phyloP scores from a whole-genome alignment of 2,888 invertebrate genomes.

The Noctua fimbriata region DNA sequence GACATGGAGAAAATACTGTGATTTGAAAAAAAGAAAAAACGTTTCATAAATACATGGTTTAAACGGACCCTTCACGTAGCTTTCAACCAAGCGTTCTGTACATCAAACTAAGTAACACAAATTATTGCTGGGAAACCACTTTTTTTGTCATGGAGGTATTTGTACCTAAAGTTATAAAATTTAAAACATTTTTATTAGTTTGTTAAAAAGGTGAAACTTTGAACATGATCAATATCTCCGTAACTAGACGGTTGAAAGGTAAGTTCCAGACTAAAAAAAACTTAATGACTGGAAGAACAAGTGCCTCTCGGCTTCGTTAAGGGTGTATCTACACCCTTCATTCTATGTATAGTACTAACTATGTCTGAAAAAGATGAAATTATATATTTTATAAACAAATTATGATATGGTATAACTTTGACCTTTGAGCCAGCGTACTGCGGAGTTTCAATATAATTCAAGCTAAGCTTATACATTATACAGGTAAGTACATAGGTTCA shows the following conservation, averaged over 20 bases:
- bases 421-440: neutral
- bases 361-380: neutral
- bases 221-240: neutral
- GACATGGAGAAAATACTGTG: conserved; percentile 1
- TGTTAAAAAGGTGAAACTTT: neutral
- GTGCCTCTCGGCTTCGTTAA: neutral
- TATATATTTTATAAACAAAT: neutral
- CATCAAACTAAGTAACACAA: neutral
- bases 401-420: neutral
- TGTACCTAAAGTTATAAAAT: neutral
- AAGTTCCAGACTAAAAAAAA: neutral
- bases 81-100: neutral
- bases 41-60: neutral
- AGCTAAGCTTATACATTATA: neutral
- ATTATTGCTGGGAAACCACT: neutral
- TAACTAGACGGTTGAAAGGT: neutral
- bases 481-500: neutral
- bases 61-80: neutral
- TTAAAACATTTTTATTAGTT: neutral
- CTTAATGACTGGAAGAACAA: neutral
- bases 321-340: neutral
- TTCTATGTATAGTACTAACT: neutral
- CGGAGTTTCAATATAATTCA: neutral
- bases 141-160: neutral
- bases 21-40: neutral